These are phyloP conservation scores for Clamator glandarius DNA, from an alignment of 2,797 vertebrate species.

Conservation along the genomic window DNA sequence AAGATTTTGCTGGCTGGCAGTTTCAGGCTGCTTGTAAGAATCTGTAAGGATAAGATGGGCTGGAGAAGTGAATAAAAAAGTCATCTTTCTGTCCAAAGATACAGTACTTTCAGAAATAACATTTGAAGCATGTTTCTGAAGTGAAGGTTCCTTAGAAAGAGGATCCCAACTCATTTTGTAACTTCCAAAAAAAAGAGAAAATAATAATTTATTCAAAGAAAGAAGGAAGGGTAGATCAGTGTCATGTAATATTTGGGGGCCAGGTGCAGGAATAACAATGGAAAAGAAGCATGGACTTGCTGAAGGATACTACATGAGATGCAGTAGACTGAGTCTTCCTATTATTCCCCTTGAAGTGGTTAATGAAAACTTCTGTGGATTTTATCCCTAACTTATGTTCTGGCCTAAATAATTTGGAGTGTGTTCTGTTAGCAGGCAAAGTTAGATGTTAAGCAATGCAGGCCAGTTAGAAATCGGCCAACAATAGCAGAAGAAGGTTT, in stretches of 20 bases:
- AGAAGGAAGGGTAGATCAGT: not conserved
- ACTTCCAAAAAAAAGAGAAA: not conserved
- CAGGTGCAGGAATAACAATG: not conserved
- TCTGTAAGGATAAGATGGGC: not conserved
- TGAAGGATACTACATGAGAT: not conserved
- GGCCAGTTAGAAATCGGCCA: not conserved
- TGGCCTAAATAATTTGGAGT: not conserved
- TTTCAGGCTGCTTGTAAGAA: not conserved
- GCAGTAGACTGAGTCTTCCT: accelerated
- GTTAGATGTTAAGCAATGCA: not conserved
- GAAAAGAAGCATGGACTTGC: not conserved
- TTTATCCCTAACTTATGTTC: not conserved
- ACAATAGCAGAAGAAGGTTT: accelerated
- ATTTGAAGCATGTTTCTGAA: not conserved
- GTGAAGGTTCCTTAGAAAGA: not conserved
- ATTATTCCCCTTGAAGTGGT: not conserved
- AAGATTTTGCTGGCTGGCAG: not conserved
- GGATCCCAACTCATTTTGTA: not conserved
- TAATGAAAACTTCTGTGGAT: not conserved
- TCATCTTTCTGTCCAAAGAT: not conserved
- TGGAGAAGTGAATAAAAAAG: not conserved
- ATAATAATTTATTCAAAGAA: not conserved
- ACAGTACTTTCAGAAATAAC: not conserved
- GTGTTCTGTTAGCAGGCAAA: not conserved
- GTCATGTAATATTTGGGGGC: not conserved